Conservation (phyloP, 2,888 invertebrate genomes). For the Ypsolopha sequella region DNA sequence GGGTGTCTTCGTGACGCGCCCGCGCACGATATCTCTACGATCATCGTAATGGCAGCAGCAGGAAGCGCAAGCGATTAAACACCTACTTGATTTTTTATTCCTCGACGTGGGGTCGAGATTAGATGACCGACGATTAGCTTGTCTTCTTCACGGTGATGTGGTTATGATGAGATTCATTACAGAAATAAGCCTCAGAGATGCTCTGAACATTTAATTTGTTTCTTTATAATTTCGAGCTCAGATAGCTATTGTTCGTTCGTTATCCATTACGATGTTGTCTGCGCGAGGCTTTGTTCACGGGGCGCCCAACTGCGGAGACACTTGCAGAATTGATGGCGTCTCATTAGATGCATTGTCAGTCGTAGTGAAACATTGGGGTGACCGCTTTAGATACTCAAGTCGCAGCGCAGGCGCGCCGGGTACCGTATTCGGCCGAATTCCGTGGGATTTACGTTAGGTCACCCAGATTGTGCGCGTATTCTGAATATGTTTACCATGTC, state of each 20-base stretch:
- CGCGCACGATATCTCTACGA: conserved; percentile 18
- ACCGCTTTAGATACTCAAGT: neutral
- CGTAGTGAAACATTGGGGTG: neutral
- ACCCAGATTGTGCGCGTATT: conserved; percentile 33
- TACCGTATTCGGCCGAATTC: conserved; percentile 59
- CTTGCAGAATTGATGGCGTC: conserved; percentile 1
- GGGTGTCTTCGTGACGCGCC: conserved; percentile 38
- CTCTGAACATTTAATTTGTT: too few species aligned
- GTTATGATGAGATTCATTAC: too few species aligned
- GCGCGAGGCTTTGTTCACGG: neutral
- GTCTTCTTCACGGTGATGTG: too few species aligned
- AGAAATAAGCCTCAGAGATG: too few species aligned
- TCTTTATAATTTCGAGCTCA: too few species aligned
- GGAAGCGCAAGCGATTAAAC: conserved; percentile 27
- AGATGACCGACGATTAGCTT: neutral
- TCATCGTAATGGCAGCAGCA: conserved; percentile 31
- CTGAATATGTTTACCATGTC: too few species aligned
- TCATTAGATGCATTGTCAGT: conserved; percentile 4
- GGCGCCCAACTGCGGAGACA: neutral
- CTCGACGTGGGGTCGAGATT: neutral
- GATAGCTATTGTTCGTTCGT: too few species aligned
- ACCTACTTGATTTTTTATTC: neutral
- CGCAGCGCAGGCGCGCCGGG: conserved; percentile 13
- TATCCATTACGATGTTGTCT: neutral
- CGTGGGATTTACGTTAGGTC: conserved; percentile 45